phyloP scores from a whole-genome alignment of 35 echinoderm and acorn worm species.

The Ophiothrix spiculata region DNA sequence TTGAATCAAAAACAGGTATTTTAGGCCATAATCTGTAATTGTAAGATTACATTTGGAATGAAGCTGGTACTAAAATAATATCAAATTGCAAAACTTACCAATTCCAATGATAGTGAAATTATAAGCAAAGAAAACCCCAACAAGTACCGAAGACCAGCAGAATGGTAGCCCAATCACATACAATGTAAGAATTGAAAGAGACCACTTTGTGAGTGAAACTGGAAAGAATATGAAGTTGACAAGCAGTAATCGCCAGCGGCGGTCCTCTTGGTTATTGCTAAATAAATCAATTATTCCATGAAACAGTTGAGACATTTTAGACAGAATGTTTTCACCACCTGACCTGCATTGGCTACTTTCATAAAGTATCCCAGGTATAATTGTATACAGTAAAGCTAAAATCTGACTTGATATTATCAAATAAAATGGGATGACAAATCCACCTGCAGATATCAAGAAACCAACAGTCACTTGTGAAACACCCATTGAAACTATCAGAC shows the following conservation, averaged over 20 bases:
- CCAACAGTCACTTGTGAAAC: conserved; percentile 36
- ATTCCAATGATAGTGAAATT: too few relatives aligned
- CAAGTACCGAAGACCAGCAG: conserved; percentile 32
- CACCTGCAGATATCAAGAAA: conserved; percentile 8
- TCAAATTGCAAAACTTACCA: too few relatives aligned
- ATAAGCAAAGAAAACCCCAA: too few relatives aligned
- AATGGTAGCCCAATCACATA: conserved; percentile 39
- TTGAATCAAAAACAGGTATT: too few relatives aligned
- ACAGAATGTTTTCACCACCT: background rate
- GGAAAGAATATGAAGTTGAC: background rate
- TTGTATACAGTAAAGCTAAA: background rate
- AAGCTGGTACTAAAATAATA: too few relatives aligned
- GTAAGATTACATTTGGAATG: too few relatives aligned
- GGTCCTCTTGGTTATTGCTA: background rate
- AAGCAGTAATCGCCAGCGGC: background rate
- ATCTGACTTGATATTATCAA: background rate
- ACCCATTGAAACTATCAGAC: conserved; percentile 33
- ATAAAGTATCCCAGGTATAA: background rate
- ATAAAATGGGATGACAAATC: conserved; percentile 23
- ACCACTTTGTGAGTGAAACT: background rate
- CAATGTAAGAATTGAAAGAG: background rate
- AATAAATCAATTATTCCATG: background rate
- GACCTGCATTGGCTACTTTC: background rate
- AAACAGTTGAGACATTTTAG: background rate
- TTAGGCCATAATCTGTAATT: too few relatives aligned